phyloP scores from a whole-genome alignment of 1,140 invertebrate genomes.

The Saccostrea cuccullata region DNA sequence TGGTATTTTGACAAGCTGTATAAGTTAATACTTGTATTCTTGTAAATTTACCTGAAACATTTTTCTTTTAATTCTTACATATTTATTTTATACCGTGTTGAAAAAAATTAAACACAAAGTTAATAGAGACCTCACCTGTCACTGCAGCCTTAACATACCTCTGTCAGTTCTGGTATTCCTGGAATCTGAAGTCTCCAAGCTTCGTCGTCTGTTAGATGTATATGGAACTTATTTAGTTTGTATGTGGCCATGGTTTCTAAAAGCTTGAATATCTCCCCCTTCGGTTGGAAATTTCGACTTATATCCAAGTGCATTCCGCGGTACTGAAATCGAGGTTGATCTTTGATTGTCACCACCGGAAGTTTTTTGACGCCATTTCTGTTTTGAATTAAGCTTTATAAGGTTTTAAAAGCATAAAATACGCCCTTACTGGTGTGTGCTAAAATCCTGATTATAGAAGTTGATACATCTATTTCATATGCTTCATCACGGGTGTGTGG shows the following conservation, averaged over 20 bases:
- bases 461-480: constrained; percentile 56
- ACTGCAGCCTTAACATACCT: constrained; percentile 50
- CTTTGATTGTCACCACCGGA: constrained; percentile 54
- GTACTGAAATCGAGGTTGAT: constrained; percentile 69
- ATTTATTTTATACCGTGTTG: too few species aligned
- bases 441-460: constrained; percentile 54
- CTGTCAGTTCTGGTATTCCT: constrained; percentile 70
- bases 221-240: constrained; percentile 75
- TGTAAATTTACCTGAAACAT: too few species aligned
- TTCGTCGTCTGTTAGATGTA: constrained; percentile 76
- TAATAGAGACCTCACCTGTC: too few species aligned
- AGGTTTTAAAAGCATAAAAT: constrained; percentile 66
- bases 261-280: constrained; percentile 66
- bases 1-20: too few species aligned
- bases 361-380: constrained; percentile 18
- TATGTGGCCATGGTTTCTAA: constrained; percentile 73
- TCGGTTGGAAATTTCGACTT: constrained; percentile 72
- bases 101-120: too few species aligned
- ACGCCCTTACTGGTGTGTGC: constrained; percentile 53
- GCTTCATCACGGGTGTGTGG: constrained; percentile 48
- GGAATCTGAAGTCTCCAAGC: constrained; percentile 75
- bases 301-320: constrained; percentile 75
- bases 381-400: constrained; percentile 55
- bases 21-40: too few species aligned
- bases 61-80: too few species aligned